Base-by-base conservation (phyloP, 2,888 invertebrate species). In the Drosophila subquinaria region DNA sequence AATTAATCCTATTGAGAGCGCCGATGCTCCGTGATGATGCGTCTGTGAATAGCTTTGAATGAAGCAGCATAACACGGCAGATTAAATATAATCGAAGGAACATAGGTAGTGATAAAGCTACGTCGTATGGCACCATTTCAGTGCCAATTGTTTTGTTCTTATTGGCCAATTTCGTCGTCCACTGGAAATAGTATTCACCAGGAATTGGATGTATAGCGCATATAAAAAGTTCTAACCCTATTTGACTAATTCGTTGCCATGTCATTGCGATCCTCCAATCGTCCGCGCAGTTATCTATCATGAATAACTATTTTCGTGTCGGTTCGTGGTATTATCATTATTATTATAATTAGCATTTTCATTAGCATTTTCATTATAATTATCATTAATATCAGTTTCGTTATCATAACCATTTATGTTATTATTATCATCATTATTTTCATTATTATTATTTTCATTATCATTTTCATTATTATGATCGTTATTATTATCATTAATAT, bases 231-330 rank as follows among this genome's bases (percentile, higher is more conserved):
- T 99, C 99, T 91, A 98, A 94, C 70, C 95, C 94, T 92, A 99
- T 98, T 94, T 97, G 97, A 90, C 96, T 95, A 93, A 98, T 97
- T 93, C 99, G 95, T 94, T 98, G 98, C 96, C 98, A 98, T 88
- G 99, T 99, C 97, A 99, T 98, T 91, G 99, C 99, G 94, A 99
- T 99, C 93, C 99, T 95, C 99, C 99, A 99, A 94, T 99, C 99
- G 93, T 99, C 99, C 82, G 99, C 98, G 94, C 99, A 99, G 95
- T 99, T 99, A 95, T 99, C 99, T 94, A 99, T 98, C 97, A 99
- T 99, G 95, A 99, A 99, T 94, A 99, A 95, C 99, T 99, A 27
- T 48, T 48, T 53, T 59, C 42, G 52, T 4, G n/a, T 8, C 6
- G 5, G 5, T 6, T 30, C 30, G 30, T 30, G 30, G 30, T 8